Evolutionary conservation across 2,113 vertebrate species (phyloP).

Genomic region (Poeciliopsis retropinna): DNA sequence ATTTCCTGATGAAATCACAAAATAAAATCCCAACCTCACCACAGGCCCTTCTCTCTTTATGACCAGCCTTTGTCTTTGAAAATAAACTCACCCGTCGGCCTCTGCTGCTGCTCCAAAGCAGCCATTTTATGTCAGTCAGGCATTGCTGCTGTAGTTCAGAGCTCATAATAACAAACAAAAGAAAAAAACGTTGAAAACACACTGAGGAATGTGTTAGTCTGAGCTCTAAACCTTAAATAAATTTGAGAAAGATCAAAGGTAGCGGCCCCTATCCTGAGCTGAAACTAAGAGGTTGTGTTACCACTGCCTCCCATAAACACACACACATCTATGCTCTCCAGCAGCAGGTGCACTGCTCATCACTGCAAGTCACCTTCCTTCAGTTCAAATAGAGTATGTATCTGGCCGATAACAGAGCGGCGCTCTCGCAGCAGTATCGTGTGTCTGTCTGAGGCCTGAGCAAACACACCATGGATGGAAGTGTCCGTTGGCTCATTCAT

Average conservation of each 20-base stretch:
- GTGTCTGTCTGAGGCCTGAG: conserved; percentile 25
- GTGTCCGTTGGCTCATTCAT: conserved; percentile 37
- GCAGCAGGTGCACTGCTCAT: conserved; percentile 41
- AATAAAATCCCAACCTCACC: too few species aligned
- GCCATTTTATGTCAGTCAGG: conserved; percentile 67
- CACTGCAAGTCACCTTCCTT: conserved; percentile 24
- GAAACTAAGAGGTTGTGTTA: too few species aligned
- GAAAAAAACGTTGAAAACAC: too few species aligned
- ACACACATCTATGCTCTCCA: not conserved
- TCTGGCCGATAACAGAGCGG: conserved; percentile 42
- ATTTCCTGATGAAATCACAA: too few species aligned
- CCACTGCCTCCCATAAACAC: not conserved
- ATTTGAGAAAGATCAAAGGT: too few species aligned
- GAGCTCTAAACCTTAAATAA: too few species aligned
- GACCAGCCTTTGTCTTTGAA: too few species aligned
- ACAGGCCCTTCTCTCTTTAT: too few species aligned
- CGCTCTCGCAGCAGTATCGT: conserved; percentile 11
- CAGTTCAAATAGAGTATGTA: conserved; percentile 43
- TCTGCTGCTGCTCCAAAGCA: conserved; percentile 51
- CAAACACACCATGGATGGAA: conserved; percentile 50
- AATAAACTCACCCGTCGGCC: not conserved
- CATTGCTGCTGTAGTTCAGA: too few species aligned
- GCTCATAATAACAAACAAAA: too few species aligned
- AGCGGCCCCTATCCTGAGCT: too few species aligned
- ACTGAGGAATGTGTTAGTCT: too few species aligned